Evolutionary conservation across 2,113 vertebrate species (phyloP).

Genomic region (Pardalotus punctatus): DNA sequence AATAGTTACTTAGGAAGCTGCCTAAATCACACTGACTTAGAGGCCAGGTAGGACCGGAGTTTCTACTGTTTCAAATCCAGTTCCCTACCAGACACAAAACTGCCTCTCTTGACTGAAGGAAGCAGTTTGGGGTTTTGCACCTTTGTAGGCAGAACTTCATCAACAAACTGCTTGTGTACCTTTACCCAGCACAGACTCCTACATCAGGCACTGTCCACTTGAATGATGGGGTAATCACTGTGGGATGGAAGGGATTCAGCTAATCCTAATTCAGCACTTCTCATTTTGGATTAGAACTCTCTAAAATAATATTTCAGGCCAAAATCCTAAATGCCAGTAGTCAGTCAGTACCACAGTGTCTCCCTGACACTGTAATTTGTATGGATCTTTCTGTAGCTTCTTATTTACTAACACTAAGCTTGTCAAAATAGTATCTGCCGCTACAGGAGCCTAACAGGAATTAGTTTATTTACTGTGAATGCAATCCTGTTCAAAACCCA

Average conservation of each 20-base stretch:
- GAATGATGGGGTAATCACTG: background rate
- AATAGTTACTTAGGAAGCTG: background rate
- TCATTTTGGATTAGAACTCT: background rate
- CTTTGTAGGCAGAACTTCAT: background rate
- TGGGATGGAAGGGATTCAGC: background rate
- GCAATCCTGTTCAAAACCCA: background rate
- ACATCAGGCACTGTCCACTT: background rate
- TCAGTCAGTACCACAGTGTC: background rate
- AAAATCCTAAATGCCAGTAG: background rate
- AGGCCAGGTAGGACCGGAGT: background rate
- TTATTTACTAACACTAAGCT: background rate
- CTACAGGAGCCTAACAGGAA: background rate
- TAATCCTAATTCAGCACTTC: background rate
- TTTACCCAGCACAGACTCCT: background rate
- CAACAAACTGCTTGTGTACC: background rate
- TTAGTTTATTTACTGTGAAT: background rate
- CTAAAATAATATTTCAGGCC: background rate
- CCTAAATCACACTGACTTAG: background rate
- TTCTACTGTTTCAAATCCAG: background rate
- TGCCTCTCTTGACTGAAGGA: background rate
- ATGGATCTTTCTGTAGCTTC: background rate
- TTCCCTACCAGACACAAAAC: background rate
- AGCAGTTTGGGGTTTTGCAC: background rate
- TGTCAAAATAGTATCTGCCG: background rate
- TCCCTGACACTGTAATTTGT: background rate